These are phyloP conservation scores for Tetranychus truncatus DNA, from an alignment of 2,888 invertebrate species.

Conservation along the genomic window DNA sequence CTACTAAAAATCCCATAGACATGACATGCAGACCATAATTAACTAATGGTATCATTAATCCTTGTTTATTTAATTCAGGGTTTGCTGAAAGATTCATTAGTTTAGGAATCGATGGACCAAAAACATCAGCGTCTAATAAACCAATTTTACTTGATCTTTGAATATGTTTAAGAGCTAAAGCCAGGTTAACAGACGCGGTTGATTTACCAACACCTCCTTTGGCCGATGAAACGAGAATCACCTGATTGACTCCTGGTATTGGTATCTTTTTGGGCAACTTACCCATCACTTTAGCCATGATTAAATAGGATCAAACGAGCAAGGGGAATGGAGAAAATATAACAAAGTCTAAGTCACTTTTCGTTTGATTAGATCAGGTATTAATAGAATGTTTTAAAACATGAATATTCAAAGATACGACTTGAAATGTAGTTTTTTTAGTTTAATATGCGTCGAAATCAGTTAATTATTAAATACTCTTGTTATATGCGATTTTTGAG, in stretches of 20 bases:
- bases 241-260: constrained; percentile 60
- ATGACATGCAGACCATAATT: constrained; percentile 89
- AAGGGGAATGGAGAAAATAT: too few species aligned
- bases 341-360: too few species aligned
- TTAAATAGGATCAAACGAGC: neutral
- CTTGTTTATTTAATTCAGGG: constrained; percentile 35
- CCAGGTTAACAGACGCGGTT: constrained; percentile 53
- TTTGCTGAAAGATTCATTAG: constrained; percentile 75
- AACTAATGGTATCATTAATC: constrained; percentile 63
- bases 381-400: too few species aligned
- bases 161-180: constrained; percentile 14
- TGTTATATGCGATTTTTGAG: too few species aligned
- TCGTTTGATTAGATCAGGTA: too few species aligned
- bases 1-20: constrained; percentile 82
- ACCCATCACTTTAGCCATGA: neutral
- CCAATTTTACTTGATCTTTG: constrained; percentile 40
- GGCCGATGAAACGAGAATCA: constrained; percentile 71
- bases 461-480: too few species aligned
- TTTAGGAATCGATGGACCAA: constrained; percentile 76
- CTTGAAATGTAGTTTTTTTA: too few species aligned
- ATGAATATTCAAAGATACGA: too few species aligned
- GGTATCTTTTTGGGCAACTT: constrained; percentile 39
- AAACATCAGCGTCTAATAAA: constrained; percentile 78
- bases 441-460: too few species aligned
- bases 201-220: constrained; percentile 97